Evolutionary conservation across 2,888 invertebrate species (phyloP).

Genomic region (Cotesia congregata): DNA sequence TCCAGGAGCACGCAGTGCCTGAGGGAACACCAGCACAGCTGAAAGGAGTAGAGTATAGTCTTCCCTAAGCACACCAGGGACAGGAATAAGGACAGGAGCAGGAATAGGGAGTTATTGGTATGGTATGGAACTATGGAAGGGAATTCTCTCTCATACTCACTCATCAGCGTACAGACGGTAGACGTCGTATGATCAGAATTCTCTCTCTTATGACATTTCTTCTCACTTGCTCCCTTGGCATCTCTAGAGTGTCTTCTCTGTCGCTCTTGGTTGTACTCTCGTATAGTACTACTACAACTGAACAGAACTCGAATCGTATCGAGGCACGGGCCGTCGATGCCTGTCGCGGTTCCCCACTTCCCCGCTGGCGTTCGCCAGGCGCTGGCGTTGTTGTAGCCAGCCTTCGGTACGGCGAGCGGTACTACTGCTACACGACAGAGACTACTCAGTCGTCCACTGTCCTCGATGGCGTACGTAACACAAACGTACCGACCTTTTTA

Average conservation of each 20-base stretch:
- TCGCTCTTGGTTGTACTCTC: too few species aligned
- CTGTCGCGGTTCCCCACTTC: constrained; percentile 16
- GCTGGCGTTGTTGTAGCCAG: constrained; percentile 46
- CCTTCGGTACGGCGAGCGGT: constrained; percentile 41
- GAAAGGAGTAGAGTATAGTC: background rate
- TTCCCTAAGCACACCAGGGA: constrained; percentile 2
- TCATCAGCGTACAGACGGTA: constrained; percentile 8
- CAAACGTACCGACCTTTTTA: constrained; percentile 17
- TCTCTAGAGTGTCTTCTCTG: too few species aligned
- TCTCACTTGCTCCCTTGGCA: constrained; percentile 10
- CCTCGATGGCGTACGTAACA: constrained; percentile 53
- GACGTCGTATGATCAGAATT: constrained; percentile 36
- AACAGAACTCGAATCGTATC: background rate
- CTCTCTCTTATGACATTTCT: constrained; percentile 2
- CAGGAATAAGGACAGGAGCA: background rate
- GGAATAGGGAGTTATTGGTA: background rate
- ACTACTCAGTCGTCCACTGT: constrained; percentile 61
- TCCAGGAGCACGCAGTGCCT: background rate
- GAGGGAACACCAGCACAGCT: constrained; percentile 14
- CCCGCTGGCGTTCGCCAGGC: constrained; percentile 41
- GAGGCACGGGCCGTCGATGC: constrained; percentile 45
- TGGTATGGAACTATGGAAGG: background rate
- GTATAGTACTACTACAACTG: too few species aligned
- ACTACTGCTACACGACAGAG: constrained; percentile 37
- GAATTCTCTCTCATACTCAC: constrained; percentile 11